These are phyloP conservation scores for Acanthoscelides obtectus DNA, from an alignment of 2,888 invertebrate genomes.

Conservation along the genomic window DNA sequence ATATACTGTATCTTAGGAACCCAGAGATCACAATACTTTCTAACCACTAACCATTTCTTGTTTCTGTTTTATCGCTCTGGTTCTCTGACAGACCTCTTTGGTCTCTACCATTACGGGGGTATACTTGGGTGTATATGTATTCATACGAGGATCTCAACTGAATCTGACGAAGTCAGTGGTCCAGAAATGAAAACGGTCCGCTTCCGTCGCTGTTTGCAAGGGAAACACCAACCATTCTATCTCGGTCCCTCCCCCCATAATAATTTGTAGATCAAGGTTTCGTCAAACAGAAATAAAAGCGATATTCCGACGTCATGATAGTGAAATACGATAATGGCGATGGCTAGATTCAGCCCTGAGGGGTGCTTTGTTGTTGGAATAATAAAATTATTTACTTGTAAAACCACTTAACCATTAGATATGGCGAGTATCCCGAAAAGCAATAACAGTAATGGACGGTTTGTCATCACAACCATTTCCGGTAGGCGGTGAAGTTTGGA, in stretches of 20 bases:
- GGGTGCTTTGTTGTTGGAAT: neutral
- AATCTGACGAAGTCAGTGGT: conserved; percentile 23
- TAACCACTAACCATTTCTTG: too few species aligned
- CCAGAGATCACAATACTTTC: too few species aligned
- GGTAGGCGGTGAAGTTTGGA: neutral
- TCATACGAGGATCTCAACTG: conserved; percentile 30
- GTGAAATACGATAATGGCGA: neutral
- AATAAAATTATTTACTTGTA: neutral
- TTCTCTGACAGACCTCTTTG: neutral
- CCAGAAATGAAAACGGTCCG: conserved; percentile 23
- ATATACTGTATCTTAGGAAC: too few species aligned
- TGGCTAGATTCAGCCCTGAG: neutral
- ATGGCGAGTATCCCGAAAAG: neutral
- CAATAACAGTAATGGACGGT: neutral
- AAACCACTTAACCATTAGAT: neutral
- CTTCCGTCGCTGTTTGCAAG: neutral
- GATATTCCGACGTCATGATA: neutral
- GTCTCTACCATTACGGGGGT: neutral
- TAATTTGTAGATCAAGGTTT: conserved; percentile 1
- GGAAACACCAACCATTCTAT: neutral
- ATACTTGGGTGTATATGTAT: conserved; percentile 41
- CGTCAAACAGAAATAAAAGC: neutral
- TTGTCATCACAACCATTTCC: neutral
- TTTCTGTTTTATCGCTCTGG: neutral
- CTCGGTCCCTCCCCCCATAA: neutral